Evolutionary conservation across 2,888 invertebrate genomes (phyloP).

Genomic region (Chaetogeoica ovagalla): DNA sequence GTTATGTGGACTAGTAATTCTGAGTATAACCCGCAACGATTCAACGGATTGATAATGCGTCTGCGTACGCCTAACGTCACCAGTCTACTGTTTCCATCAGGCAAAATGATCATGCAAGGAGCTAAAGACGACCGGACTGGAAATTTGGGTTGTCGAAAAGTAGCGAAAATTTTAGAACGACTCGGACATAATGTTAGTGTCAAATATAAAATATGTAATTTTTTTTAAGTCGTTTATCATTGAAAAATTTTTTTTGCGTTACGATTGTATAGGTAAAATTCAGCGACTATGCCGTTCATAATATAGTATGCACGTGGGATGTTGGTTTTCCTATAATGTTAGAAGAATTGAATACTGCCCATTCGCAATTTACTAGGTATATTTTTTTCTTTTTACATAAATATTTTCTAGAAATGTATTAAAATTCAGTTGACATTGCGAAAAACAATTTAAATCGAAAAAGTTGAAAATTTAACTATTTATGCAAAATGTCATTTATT

Average conservation of each 20-base stretch:
- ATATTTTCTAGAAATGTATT: no score
- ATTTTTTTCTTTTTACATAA: not conserved
- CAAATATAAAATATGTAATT: not conserved
- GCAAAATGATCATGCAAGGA: conserved; percentile 82
- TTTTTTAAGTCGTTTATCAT: not conserved
- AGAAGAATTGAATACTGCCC: conserved; percentile 74
- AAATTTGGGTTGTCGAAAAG: conserved; percentile 76
- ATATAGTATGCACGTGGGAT: conserved; percentile 76
- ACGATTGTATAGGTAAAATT: conserved; percentile 70
- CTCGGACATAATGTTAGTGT: conserved; percentile 74
- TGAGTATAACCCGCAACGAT: conserved; percentile 80
- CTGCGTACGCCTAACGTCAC: conserved; percentile 77
- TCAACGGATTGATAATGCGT: conserved; percentile 82
- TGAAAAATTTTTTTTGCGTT: not conserved
- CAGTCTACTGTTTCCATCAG: conserved; percentile 76
- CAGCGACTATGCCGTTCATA: conserved; percentile 77
- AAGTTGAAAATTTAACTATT: not conserved
- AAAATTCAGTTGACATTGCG: not conserved
- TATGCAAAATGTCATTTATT: conserved; percentile 21
- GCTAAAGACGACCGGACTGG: conserved; percentile 78
- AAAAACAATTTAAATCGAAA: no score
- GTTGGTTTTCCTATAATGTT: conserved; percentile 73
- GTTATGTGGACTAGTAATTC: conserved; percentile 80
- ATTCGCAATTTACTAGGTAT: conserved; percentile 66
- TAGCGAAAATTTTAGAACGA: conserved; percentile 80